A percentile compares a stretch with the other conserved stretches of the same genome.
phyloP scores from a whole-genome alignment of 2,888 invertebrate species.

The Eubasilissa splendida region DNA sequence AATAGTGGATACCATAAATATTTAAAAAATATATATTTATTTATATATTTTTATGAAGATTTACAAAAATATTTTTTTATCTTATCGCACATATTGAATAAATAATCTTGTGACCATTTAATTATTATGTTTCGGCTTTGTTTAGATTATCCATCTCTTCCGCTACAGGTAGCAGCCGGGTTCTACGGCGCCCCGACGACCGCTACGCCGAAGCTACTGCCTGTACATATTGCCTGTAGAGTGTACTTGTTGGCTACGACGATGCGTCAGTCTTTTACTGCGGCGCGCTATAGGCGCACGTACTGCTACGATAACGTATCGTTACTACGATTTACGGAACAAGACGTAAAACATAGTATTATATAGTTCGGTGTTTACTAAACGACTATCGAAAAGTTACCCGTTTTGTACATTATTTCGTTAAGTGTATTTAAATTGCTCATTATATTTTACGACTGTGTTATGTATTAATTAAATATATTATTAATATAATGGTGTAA shows the following conservation, averaged over 20 bases:
- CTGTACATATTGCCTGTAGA: constrained; percentile 24
- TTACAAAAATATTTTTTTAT: no score
- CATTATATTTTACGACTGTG: no score
- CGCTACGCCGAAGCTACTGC: constrained; percentile 42
- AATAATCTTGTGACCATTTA: not conserved
- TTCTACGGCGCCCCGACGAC: constrained; percentile 38
- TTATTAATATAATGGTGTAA: not conserved
- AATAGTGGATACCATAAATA: no score
- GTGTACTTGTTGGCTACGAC: constrained; percentile 55
- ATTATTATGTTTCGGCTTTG: not conserved
- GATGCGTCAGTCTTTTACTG: constrained; percentile 57
- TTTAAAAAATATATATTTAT: no score
- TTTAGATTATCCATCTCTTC: not conserved
- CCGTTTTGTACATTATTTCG: no score
- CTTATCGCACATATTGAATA: not conserved
- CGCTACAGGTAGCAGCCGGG: constrained; percentile 44
- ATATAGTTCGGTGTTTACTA: no score
- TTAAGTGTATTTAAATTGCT: no score
- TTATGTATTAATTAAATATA: not conserved
- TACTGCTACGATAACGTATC: constrained; percentile 44
- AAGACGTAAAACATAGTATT: no score
- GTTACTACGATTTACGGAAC: constrained; percentile 7
- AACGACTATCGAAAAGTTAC: no score
- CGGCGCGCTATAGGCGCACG: constrained; percentile 53
- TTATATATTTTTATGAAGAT: no score